A percentile compares a stretch with the other conserved stretches of the same genome.
phyloP scores from a whole-genome alignment of 2,888 invertebrate genomes.

The Tipula vernalis region DNA sequence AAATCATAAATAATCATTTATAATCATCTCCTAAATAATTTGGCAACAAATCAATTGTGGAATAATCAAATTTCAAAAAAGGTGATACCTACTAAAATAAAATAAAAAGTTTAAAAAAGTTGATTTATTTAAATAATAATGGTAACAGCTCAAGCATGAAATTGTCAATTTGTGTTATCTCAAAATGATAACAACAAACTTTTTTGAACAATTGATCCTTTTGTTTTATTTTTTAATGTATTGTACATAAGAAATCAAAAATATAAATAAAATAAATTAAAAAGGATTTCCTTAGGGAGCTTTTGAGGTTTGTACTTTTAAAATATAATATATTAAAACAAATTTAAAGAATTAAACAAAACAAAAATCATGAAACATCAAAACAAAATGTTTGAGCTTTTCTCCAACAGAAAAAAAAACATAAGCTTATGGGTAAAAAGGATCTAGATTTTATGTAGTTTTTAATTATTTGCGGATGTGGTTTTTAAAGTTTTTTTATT shows the following conservation, averaged over 20 bases:
- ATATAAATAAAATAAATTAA: background rate
- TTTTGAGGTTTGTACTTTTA: background rate
- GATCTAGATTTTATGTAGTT: background rate
- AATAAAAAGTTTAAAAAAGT: background rate
- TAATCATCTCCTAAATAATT: too few species aligned
- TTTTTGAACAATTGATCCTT: background rate
- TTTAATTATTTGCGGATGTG: background rate
- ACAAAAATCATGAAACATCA: background rate
- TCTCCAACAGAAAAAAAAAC: background rate
- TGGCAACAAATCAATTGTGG: too few species aligned
- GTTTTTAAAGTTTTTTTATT: background rate
- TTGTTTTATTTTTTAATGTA: background rate
- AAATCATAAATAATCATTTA: too few species aligned
- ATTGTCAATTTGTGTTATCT: background rate
- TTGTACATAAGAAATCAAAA: background rate
- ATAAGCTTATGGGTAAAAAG: background rate
- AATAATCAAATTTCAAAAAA: too few species aligned
- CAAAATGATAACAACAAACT: background rate
- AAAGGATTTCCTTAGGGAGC: background rate
- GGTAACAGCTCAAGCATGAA: background rate
- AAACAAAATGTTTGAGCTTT: background rate
- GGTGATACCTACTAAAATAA: background rate
- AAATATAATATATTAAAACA: background rate
- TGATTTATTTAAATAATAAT: background rate
- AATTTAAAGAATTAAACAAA: background rate